Evolutionary conservation across 2,113 vertebrate genomes (phyloP).

Genomic region (Pelvicachromis taeniatus): DNA sequence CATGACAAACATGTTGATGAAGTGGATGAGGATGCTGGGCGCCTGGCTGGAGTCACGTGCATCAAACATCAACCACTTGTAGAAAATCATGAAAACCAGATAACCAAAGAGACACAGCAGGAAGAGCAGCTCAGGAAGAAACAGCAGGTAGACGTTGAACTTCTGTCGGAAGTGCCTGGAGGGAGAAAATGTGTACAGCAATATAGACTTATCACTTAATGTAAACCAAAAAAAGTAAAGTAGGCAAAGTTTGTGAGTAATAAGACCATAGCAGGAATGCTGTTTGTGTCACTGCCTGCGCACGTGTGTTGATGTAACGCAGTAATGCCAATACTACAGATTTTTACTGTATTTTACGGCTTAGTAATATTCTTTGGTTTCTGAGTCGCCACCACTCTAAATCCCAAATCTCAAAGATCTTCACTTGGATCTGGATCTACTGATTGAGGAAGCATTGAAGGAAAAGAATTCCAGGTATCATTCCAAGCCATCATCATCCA

Average conservation of each 20-base stretch:
- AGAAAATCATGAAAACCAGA: conserved; percentile 91
- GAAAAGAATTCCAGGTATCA: background rate
- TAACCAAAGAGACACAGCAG: conserved; percentile 94
- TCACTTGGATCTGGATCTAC: background rate
- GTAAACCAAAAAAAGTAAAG: background rate
- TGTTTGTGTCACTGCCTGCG: background rate
- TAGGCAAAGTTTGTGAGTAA: background rate
- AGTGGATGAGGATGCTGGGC: conserved; percentile 94
- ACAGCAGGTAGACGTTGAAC: conserved; percentile 86
- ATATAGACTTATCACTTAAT: background rate
- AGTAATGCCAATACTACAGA: background rate
- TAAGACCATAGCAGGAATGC: background rate
- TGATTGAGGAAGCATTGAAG: background rate
- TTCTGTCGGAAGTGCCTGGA: conserved; percentile 88
- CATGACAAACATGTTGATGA: conserved; percentile 97
- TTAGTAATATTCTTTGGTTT: background rate
- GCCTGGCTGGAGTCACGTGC: conserved; percentile 78
- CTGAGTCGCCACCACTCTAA: background rate
- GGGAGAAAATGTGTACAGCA: background rate
- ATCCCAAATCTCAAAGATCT: background rate
- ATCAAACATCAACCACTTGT: conserved; percentile 88
- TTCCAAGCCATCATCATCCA: background rate
- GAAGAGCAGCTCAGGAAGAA: conserved; percentile 92
- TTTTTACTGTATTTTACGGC: background rate
- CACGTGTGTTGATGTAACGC: background rate